Evolutionary conservation across 2,888 invertebrate genomes (phyloP).

Genomic region (Phalangium opilio): DNA sequence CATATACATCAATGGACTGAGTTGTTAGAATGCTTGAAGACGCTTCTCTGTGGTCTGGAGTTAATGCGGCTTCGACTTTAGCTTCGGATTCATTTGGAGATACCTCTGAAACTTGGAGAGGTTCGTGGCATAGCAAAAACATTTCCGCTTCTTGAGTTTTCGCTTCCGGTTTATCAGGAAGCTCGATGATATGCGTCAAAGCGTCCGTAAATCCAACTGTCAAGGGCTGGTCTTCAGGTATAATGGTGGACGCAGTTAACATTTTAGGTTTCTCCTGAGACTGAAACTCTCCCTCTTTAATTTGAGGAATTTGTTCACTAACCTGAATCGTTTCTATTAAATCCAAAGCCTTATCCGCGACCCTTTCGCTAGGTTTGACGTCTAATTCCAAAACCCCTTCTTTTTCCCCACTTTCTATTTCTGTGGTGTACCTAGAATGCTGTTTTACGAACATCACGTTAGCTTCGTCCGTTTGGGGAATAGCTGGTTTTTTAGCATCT

Average conservation of each 20-base stretch:
- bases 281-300: conserved; percentile 15
- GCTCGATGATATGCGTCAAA: neutral
- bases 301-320: conserved; percentile 11
- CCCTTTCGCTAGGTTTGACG: conserved; percentile 26
- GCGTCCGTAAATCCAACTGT: neutral
- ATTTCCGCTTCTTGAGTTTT: neutral
- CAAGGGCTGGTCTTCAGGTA: conserved; percentile 5
- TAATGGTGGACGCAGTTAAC: conserved; percentile 6
- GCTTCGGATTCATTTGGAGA: conserved; percentile 23
- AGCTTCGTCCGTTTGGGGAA: conserved; percentile 7
- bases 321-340: conserved; percentile 12
- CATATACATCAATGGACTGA: conserved; percentile 9
- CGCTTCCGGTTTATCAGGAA: neutral
- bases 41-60: conserved; percentile 6
- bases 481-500: neutral
- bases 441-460: conserved; percentile 5
- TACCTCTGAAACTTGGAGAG: conserved; percentile 12
- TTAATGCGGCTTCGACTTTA: conserved; percentile 23
- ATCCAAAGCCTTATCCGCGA: conserved; percentile 8
- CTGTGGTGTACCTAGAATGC: conserved; percentile 15
- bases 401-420: conserved; percentile 15
- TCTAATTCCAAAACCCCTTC: conserved; percentile 9
- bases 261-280: conserved; percentile 2
- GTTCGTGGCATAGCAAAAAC: conserved; percentile 5
- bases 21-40: conserved; percentile 1